Evolutionary conservation across 1,140 invertebrate genomes (phyloP).

Genomic region (Vanessa tameamea): DNA sequence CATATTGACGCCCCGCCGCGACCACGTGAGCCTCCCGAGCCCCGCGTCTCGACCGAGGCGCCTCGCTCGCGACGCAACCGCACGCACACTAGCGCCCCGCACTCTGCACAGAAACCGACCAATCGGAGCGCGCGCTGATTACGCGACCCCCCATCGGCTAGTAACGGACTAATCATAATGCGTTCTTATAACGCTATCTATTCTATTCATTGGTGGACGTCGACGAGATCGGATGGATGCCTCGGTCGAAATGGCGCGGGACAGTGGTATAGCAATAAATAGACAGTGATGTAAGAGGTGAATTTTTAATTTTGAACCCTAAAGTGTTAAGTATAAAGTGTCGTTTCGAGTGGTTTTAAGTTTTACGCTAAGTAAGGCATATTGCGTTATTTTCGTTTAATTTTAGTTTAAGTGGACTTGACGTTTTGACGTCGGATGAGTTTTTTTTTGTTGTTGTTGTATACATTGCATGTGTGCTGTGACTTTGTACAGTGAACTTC

Average conservation of each 20-base stretch:
- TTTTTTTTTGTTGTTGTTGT: conserved; percentile 17
- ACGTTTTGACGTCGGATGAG: conserved; percentile 7
- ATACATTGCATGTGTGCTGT: conserved; percentile 30
- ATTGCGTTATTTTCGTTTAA: conserved; percentile 41
- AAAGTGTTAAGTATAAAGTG: conserved; percentile 63
- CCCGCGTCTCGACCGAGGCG: conserved; percentile 6
- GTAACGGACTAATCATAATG: not conserved
- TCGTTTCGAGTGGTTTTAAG: conserved; percentile 59
- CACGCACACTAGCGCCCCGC: not conserved
- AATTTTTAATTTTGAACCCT: conserved; percentile 47
- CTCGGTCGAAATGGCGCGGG: conserved; percentile 3
- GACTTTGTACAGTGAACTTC: conserved; percentile 37
- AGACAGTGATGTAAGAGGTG: conserved; percentile 39
- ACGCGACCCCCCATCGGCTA: not conserved
- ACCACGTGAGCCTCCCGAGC: conserved; percentile 25
- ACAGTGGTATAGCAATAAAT: conserved; percentile 49
- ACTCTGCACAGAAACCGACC: not conserved
- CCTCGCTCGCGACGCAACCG: not conserved
- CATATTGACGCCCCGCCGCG: conserved; percentile 63
- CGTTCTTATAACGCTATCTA: not conserved
- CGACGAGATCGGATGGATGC: not conserved
- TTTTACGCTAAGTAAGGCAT: conserved; percentile 44
- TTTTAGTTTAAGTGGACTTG: conserved; percentile 34
- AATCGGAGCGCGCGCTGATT: not conserved
- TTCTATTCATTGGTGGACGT: not conserved